phyloP scores from a whole-genome alignment of 1,140 invertebrate species.

The Lutraria rhynchaena region DNA sequence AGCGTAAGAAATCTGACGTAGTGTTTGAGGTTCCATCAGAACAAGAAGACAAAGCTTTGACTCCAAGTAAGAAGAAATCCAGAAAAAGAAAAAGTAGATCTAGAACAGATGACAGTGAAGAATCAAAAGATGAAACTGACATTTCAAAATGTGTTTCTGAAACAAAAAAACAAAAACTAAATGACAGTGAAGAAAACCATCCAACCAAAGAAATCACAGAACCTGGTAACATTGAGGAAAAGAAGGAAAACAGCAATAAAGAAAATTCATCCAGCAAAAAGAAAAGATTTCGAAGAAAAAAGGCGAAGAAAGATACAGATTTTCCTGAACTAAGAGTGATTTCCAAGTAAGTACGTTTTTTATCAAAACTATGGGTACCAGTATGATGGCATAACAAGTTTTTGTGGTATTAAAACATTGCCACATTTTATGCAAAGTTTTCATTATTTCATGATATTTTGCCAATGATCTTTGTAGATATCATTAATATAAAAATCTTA shows the following conservation, averaged over 20 bases:
- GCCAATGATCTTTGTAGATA: too few relatives aligned
- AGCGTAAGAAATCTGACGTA: conserved; percentile 40
- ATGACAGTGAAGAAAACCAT: conserved; percentile 12
- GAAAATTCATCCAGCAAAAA: conserved; percentile 56
- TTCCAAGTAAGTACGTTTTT: conserved; percentile 64
- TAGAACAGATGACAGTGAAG: conserved; percentile 17
- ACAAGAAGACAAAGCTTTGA: conserved; percentile 6
- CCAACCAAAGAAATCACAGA: background rate
- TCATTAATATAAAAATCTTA: too few relatives aligned
- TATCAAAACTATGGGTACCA: too few relatives aligned
- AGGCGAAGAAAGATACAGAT: conserved; percentile 62
- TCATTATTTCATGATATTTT: too few relatives aligned
- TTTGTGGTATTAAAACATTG: too few relatives aligned
- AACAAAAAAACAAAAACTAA: conserved; percentile 40
- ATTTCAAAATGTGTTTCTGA: conserved; percentile 26
- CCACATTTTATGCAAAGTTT: too few relatives aligned
- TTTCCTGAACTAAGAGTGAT: conserved; percentile 70
- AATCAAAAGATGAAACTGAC: conserved; percentile 39
- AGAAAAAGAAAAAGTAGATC: conserved; percentile 47
- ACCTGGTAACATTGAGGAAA: conserved; percentile 24
- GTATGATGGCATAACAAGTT: too few relatives aligned
- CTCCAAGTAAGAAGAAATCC: conserved; percentile 28
- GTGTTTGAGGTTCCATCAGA: conserved; percentile 20
- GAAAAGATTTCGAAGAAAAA: conserved; percentile 62
- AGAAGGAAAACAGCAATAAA: conserved; percentile 13